phyloP scores from a whole-genome alignment of 1,140 invertebrate genomes.

The Druon quercuslanigerum region DNA sequence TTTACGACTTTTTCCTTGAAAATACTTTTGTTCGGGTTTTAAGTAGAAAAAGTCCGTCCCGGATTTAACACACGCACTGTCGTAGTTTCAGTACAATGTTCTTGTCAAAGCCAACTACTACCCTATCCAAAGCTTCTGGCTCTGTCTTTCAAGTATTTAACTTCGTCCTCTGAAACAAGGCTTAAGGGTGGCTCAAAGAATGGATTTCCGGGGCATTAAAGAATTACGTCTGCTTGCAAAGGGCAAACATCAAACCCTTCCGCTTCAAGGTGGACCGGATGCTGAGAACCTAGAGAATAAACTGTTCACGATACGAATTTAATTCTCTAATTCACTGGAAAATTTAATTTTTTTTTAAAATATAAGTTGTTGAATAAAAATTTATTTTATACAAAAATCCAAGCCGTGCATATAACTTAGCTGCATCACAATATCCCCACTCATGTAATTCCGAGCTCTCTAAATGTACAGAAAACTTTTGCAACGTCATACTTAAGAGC shows the following conservation, averaged over 20 bases:
- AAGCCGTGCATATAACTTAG: no score
- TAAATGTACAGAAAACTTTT: no score
- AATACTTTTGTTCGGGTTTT: slow-evolving; percentile 53
- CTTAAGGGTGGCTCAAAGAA: slow-evolving; percentile 15
- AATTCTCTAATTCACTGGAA: no score
- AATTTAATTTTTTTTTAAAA: no score
- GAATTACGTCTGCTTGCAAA: slow-evolving; percentile 18
- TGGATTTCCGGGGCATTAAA: slow-evolving; percentile 18
- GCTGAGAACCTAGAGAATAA: background rate
- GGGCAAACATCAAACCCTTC: slow-evolving; percentile 11
- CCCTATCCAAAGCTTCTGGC: background rate
- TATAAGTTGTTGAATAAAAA: no score
- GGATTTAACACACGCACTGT: background rate
- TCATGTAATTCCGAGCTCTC: no score
- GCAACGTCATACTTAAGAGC: no score
- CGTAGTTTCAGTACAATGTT: background rate
- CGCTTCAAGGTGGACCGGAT: background rate
- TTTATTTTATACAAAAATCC: no score
- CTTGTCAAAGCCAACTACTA: background rate
- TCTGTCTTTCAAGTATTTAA: slow-evolving; percentile 8
- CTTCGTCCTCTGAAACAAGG: slow-evolving; percentile 11
- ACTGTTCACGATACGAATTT: no score
- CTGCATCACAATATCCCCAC: no score
- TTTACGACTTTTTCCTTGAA: slow-evolving; percentile 50
- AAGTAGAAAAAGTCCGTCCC: background rate